These are phyloP conservation scores for Pristis pectinata DNA, from an alignment of 2,797 vertebrate genomes.

Conservation along the genomic window DNA sequence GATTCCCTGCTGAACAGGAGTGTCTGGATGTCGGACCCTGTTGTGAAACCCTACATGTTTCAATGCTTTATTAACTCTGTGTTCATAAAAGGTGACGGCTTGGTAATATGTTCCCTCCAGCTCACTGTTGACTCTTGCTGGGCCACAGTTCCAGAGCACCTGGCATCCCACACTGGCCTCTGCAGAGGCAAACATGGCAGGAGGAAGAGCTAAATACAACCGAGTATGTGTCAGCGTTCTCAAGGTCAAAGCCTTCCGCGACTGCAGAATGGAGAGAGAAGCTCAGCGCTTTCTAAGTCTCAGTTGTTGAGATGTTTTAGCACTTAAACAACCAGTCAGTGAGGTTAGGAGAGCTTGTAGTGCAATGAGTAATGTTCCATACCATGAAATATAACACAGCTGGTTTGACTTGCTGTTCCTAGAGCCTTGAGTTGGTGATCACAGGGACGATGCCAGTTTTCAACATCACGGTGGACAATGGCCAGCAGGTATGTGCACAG, in stretches of 20 bases:
- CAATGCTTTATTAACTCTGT: background rate
- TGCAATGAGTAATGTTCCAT: background rate
- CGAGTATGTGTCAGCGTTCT: background rate
- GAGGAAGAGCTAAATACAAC: background rate
- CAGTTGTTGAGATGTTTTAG: background rate
- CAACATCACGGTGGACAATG: constrained; percentile 80
- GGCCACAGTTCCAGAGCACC: background rate
- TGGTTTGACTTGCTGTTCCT: constrained; percentile 41
- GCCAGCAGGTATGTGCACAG: constrained; percentile 58
- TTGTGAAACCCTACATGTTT: background rate
- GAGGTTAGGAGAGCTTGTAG: background rate
- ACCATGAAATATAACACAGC: background rate
- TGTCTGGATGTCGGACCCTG: background rate
- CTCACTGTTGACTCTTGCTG: background rate
- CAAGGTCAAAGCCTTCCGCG: background rate
- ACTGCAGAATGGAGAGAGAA: background rate
- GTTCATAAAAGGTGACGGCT: background rate
- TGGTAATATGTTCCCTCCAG: background rate
- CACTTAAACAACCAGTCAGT: background rate
- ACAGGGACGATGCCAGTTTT: constrained; percentile 93
- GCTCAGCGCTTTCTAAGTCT: background rate
- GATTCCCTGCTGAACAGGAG: background rate
- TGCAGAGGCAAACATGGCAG: background rate
- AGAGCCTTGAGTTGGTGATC: constrained; percentile 93
- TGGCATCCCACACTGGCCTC: background rate